Evolutionary conservation across 2,888 invertebrate genomes (phyloP).

Genomic region (Idaea dimidiata): DNA sequence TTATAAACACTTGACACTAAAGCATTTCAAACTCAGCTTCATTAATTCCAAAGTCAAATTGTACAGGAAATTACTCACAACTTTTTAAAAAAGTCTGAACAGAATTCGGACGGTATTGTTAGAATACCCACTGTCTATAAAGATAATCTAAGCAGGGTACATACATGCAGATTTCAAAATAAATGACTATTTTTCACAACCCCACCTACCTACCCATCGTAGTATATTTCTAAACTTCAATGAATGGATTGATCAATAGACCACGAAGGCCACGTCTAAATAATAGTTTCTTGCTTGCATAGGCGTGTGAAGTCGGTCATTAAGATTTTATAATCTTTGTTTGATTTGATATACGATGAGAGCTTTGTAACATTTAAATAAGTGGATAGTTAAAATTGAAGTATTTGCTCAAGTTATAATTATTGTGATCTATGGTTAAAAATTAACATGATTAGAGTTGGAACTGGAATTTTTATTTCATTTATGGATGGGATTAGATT

Average conservation of each 20-base stretch:
- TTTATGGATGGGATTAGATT: too few relatives aligned
- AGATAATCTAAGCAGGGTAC: too few relatives aligned
- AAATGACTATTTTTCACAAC: background rate
- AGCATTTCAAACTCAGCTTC: too few relatives aligned
- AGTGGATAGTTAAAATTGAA: background rate
- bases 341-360: constrained; percentile 1
- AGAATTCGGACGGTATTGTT: too few relatives aligned
- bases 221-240: background rate
- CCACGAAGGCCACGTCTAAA: background rate
- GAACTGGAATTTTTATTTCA: too few relatives aligned
- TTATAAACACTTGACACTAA: too few relatives aligned
- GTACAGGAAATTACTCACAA: too few relatives aligned
- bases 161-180: background rate
- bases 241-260: background rate
- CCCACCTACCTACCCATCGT: background rate
- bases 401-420: constrained; percentile 9
- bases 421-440: constrained; percentile 5
- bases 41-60: too few relatives aligned
- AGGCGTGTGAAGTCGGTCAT: background rate
- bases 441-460: too few relatives aligned
- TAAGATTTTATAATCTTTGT: background rate
- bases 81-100: too few relatives aligned
- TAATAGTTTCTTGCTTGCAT: background rate
- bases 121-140: too few relatives aligned
- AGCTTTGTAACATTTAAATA: background rate